Evolutionary conservation across 2,888 invertebrate genomes (phyloP), one percentile per base, ranked within the genome.

Genomic region (Apodemia duryi): DNA sequence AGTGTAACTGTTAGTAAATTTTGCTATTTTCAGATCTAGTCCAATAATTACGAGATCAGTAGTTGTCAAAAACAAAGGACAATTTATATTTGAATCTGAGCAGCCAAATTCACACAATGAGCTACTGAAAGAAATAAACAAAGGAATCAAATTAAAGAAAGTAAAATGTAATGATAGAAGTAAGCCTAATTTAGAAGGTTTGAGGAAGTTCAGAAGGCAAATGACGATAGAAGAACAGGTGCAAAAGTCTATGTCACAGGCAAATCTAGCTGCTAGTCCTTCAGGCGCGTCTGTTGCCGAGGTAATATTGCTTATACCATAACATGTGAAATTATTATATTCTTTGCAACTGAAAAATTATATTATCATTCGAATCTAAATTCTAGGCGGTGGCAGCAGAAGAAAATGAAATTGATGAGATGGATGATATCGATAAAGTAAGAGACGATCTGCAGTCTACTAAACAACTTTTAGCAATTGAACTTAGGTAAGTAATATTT

Each of bases 361-460:
- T 6, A 57, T 32, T 6, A 32, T 2, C 32, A 11, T 10, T 11
- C 13, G 32, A 32, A 57, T 57, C 38, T 54, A 70, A 67, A 68
- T 77, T 74, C 38, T 67, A 83, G 75, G 74, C 79, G 29, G 78
- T 83, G 63, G 73, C 71, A 32, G 69, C 92, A n/a, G 94, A 94
- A 74, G 94, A 94, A 75, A 94, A 94, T 65, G 96, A 95, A 74
- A 94, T 94, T 21, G 97, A 97, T 79, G 97, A 97, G 78, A 94
- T 97, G 93, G 97, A 98, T 74, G 98, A 98, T 77, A 97, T 98
- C 73, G 98, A 98, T 77, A 96, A 96, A 80, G 95, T 97, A 28
- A 93, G 97, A 73, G 98, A 98, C 79, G 98, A 98, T 82, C 93
- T 98, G 52, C 97, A 98, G 80, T 97, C 97, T 67, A 97, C 97